These are phyloP conservation scores for Hippocampus abdominalis DNA, from an alignment of 2,113 vertebrate species.

Conservation along the genomic window DNA sequence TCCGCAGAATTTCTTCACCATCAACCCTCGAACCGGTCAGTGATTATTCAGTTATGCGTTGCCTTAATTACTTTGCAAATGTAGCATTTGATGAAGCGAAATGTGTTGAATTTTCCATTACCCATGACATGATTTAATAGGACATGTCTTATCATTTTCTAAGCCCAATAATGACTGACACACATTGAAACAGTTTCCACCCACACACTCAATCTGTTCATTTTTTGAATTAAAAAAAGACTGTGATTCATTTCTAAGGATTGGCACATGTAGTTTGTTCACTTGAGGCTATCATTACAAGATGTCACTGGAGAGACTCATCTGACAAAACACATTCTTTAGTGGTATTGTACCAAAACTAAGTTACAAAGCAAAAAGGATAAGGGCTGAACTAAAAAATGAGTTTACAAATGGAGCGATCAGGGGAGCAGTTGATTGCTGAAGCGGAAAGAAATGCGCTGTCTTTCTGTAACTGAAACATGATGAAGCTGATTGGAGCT, in stretches of 20 bases:
- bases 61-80: neutral
- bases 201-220: neutral
- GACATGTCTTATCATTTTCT: neutral
- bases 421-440: neutral
- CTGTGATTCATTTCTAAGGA: neutral
- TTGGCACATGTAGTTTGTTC: neutral
- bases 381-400: neutral
- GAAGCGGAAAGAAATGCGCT: neutral
- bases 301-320: neutral
- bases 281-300: neutral
- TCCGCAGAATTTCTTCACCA: conserved; percentile 94
- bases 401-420: neutral
- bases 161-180: neutral
- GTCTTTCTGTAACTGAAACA: neutral
- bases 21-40: conserved; percentile 89
- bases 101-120: neutral
- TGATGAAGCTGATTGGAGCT: neutral
- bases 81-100: neutral
- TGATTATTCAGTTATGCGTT: neutral
- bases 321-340: neutral
- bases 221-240: neutral
- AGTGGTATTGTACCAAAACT: neutral
- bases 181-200: neutral
- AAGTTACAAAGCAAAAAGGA: neutral
- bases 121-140: neutral